A percentile compares a stretch with the other conserved stretches of the same genome.
Conservation (phyloP, 2,797 vertebrate genomes). For the Gymnothorax reevesii region DNA sequence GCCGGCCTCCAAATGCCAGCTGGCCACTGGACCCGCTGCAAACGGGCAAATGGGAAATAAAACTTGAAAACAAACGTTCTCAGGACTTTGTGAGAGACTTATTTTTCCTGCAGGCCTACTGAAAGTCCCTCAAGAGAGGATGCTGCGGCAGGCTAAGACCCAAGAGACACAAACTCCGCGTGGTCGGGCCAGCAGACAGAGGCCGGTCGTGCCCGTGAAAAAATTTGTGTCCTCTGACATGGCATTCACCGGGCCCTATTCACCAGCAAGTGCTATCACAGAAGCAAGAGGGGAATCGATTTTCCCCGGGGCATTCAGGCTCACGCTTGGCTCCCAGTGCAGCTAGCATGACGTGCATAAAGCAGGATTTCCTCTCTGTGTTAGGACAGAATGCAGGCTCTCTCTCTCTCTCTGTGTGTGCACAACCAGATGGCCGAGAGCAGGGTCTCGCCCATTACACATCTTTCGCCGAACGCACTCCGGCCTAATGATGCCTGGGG, state of each 20-base stretch:
- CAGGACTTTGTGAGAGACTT: background rate
- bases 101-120: background rate
- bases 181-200: no score
- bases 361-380: background rate
- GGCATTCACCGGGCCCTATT: background rate
- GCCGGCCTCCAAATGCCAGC: background rate
- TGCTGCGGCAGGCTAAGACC: background rate
- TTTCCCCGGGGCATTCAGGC: background rate
- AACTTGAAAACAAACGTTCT: background rate
- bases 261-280: background rate
- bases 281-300: background rate
- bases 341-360: background rate
- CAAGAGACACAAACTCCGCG: background rate
- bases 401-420: constrained; percentile 2
- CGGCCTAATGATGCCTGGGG: background rate
- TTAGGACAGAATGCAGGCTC: background rate
- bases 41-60: background rate
- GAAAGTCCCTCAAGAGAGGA: background rate
- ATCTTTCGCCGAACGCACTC: constrained; percentile 54
- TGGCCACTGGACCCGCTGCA: background rate
- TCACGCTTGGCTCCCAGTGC: background rate
- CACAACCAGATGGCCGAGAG: constrained; percentile 34
- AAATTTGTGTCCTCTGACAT: background rate
- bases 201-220: background rate
- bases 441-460: constrained; percentile 57